Evolutionary conservation across 2,888 invertebrate species (phyloP).

Genomic region (Lycia hirtaria): DNA sequence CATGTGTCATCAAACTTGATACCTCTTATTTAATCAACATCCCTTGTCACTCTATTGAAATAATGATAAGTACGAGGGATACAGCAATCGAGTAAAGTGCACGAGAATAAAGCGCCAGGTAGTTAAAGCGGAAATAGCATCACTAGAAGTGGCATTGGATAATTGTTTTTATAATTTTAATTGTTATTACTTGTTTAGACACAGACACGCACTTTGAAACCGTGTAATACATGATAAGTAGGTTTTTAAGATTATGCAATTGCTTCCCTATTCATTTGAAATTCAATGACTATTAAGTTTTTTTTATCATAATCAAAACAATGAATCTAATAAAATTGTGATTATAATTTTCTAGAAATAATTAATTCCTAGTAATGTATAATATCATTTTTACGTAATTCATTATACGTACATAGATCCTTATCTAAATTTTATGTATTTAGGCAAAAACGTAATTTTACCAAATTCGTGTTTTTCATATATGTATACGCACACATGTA

Average conservation of each 20-base stretch:
- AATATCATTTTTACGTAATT: no score
- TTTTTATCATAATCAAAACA: conserved; percentile 1
- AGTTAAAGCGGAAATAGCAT: conserved; percentile 19
- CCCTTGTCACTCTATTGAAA: not conserved
- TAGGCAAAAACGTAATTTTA: no score
- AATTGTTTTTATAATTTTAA: conserved; percentile 9
- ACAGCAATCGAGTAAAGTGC: not conserved
- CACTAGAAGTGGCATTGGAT: conserved; percentile 7
- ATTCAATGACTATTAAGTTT: conserved; percentile 20
- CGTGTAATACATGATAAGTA: conserved; percentile 3
- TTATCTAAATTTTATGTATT: not conserved
- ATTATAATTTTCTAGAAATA: not conserved
- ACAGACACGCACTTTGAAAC: conserved; percentile 5
- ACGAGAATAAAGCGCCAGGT: conserved; percentile 13
- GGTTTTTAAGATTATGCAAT: not conserved
- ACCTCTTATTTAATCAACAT: not conserved
- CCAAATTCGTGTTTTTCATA: no score
- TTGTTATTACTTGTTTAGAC: not conserved
- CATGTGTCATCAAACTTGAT: conserved; percentile 41
- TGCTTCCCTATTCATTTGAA: conserved; percentile 31
- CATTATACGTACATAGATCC: no score
- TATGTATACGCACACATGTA: no score
- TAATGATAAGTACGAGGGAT: not conserved
- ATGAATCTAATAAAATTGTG: not conserved
- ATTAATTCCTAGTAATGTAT: not conserved